Percentiles rank a stretch among this genome's conserved stretches.
Evolutionary conservation across 2,888 invertebrate genomes (phyloP).

Genomic region (Malthinus seriepunctatus): DNA sequence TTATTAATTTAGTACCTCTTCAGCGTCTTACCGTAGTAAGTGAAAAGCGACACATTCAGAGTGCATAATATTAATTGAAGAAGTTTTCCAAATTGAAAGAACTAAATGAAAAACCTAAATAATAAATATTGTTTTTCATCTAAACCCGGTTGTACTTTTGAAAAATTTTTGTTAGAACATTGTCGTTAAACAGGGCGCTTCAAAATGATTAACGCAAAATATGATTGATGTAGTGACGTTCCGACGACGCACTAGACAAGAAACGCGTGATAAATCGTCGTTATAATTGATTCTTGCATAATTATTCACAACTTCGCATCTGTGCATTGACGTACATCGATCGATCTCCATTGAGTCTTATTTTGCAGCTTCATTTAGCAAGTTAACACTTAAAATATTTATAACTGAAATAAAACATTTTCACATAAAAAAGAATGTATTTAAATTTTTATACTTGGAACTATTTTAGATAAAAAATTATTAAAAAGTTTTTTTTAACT

Average conservation of each 20-base stretch:
- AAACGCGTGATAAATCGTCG: constrained; percentile 53
- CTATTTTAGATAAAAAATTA: constrained; percentile 5
- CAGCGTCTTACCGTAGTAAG: too few relatives aligned
- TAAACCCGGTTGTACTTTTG: constrained; percentile 10
- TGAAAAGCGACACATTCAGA: too few relatives aligned
- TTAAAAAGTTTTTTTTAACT: not conserved
- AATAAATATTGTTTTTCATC: not conserved
- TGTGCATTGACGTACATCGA: constrained; percentile 53
- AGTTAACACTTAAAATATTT: not conserved
- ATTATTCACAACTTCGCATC: constrained; percentile 55
- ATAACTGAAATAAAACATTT: not conserved
- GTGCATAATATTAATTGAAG: too few relatives aligned
- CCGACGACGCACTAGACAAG: constrained; percentile 33
- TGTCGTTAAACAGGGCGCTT: constrained; percentile 41
- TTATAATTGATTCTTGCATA: constrained; percentile 54
- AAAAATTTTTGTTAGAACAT: constrained; percentile 31
- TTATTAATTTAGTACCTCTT: too few relatives aligned
- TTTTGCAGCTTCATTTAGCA: constrained; percentile 5
- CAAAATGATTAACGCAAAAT: constrained; percentile 46
- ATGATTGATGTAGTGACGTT: constrained; percentile 51
- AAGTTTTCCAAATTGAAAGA: too few relatives aligned
- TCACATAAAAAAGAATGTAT: not conserved
- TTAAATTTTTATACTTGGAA: not conserved
- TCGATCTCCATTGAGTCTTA: constrained; percentile 23
- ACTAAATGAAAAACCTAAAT: too few relatives aligned